Conservation (phyloP, 2,888 invertebrate genomes). For the Eubasilissa splendida region DNA sequence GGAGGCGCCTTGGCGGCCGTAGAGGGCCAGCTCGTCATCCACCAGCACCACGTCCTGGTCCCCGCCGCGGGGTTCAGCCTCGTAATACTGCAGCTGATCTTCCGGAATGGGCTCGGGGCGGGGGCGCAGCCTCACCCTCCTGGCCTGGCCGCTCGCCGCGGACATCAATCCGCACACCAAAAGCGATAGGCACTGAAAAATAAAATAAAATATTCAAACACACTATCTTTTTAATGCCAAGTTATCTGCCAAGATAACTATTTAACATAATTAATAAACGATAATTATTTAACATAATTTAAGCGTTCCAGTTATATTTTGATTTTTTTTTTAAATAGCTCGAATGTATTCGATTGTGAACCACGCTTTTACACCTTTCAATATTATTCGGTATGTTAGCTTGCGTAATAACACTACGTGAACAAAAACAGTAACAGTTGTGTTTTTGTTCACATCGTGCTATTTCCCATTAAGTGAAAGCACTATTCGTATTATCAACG, state of each 20-base stretch:
- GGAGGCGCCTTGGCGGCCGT: constrained; percentile 59
- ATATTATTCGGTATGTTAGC: too few relatives aligned
- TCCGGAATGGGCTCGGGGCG: constrained; percentile 64
- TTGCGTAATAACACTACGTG: too few relatives aligned
- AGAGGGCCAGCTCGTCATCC: constrained; percentile 57
- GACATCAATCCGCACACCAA: constrained; percentile 60
- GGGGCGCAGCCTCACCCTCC: constrained; percentile 65
- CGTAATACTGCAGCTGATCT: constrained; percentile 68
- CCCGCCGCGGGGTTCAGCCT: constrained; percentile 65
- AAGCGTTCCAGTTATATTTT: neutral
- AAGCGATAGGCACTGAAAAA: constrained; percentile 49
- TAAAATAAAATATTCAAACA: constrained; percentile 14
- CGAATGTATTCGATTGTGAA: too few relatives aligned
- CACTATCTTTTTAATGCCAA: neutral
- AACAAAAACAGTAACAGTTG: too few relatives aligned
- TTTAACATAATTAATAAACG: neutral
- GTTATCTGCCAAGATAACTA: neutral
- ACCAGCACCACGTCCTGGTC: constrained; percentile 59
- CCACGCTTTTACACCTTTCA: too few relatives aligned
- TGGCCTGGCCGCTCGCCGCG: constrained; percentile 61
- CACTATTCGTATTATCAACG: constrained; percentile 12
- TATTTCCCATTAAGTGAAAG: constrained; percentile 22
- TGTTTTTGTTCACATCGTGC: neutral
- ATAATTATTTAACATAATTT: neutral
- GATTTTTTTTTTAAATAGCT: neutral